Evolutionary conservation across 2,113 vertebrate species (phyloP).

Genomic region (Gallinago media): DNA sequence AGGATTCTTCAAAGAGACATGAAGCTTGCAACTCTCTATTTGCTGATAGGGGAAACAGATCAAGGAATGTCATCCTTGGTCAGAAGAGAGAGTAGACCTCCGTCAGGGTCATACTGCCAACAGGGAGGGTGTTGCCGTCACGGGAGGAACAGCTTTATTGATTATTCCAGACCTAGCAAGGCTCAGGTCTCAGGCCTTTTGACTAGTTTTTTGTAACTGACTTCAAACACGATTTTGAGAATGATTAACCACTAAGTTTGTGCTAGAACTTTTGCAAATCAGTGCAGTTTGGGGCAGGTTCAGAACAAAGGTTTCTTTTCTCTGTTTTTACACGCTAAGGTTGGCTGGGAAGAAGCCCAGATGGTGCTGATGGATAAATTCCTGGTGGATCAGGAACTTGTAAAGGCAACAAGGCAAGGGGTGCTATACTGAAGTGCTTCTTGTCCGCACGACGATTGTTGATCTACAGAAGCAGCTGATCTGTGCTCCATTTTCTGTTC

Average conservation of each 20-base stretch:
- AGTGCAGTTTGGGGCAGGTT: not conserved
- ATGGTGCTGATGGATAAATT: not conserved
- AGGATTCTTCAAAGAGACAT: not conserved
- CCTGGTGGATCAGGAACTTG: not conserved
- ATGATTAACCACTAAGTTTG: not conserved
- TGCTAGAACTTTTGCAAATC: not conserved
- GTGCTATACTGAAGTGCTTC: not conserved
- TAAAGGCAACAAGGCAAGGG: not conserved
- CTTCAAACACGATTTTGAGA: not conserved
- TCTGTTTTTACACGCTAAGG: not conserved
- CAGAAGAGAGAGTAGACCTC: not conserved
- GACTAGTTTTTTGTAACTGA: not conserved
- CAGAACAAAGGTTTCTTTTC: not conserved
- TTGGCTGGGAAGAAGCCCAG: not conserved
- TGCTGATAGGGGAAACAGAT: not conserved
- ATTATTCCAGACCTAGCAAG: not conserved
- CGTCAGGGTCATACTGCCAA: not conserved
- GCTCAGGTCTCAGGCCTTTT: not conserved
- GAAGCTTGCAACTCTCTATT: not conserved
- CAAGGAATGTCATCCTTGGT: not conserved
- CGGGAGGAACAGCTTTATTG: rapidly evolving
- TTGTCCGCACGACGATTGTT: not conserved
- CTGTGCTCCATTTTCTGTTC: not conserved
- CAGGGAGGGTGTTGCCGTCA: not conserved
- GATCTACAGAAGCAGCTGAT: not conserved